A percentile compares a stretch with the other conserved stretches of the same genome.
phyloP scores from a whole-genome alignment of 2,888 invertebrate species.

The Camponotus fellah region DNA sequence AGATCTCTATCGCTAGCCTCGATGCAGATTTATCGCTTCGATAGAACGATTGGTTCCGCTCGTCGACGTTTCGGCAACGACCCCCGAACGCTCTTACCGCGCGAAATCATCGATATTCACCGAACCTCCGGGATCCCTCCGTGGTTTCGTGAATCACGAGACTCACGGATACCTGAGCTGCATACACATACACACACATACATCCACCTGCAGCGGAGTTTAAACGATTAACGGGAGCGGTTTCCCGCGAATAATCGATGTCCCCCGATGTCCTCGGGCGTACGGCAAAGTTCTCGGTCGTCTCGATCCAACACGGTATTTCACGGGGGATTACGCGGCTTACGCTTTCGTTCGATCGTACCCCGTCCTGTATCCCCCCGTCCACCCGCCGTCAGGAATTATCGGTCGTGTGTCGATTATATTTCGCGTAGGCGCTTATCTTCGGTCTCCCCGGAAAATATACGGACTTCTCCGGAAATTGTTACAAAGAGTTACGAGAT shows the following conservation, averaged over 20 bases:
- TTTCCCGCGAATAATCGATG: conserved; percentile 80
- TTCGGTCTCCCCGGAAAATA: not conserved
- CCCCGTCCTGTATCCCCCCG: conserved; percentile 39
- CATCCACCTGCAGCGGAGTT: conserved; percentile 71
- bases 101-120: conserved; percentile 47
- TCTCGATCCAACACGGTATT: conserved; percentile 79
- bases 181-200: conserved; percentile 59
- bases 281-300: conserved; percentile 76
- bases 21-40: not conserved
- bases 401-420: conserved; percentile 71
- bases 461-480: not conserved
- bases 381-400: conserved; percentile 68
- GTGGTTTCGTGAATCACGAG: conserved; percentile 70
- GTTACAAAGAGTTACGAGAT: not conserved
- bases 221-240: conserved; percentile 77
- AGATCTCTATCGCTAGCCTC: not conserved
- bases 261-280: conserved; percentile 74
- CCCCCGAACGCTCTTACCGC: conserved; percentile 26
- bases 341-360: conserved; percentile 79
- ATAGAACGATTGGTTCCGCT: not conserved
- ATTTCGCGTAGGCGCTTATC: conserved; percentile 56
- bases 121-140: conserved; percentile 19
- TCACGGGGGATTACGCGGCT: conserved; percentile 81
- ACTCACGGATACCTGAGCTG: conserved; percentile 41
- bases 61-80: not conserved